Base-by-base conservation (phyloP, 2,113 vertebrate genomes). In the Argyrosomus japonicus region DNA sequence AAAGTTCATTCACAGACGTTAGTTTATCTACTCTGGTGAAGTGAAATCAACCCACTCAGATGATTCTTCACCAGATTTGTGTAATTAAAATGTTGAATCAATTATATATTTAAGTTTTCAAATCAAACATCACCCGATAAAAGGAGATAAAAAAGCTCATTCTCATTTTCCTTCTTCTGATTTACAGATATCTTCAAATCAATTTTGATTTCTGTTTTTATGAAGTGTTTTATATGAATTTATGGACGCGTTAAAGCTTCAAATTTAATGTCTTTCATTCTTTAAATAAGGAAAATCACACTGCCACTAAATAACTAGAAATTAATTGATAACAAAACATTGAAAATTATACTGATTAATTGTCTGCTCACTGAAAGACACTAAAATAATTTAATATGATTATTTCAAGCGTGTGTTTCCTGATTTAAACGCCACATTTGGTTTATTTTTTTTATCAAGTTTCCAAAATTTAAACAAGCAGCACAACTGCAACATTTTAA, bases 61-160 rank as follows among this genome's bases (percentile, higher is more conserved):
- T 18, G 18, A 3, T 56, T 72, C 54, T 14, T 2, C 15, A 43
- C 18, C 65, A 75, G 14, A 63, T 80, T 56, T 62, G 27, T 70
- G 32, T 14, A 18, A 29, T 71, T 75, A 25, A 84, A 79, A 71
- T 65, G 2, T 68, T 4, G 53, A 67, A 45, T 14, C 18, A 72
- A 56, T 63, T 58, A 19, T 51, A 54, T 2, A 19, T 68, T 72
- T 63, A 17, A 15, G 27, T 45, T 75, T 56, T 60, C 13, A 47
- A 76, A 75, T 64, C 11, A 60, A 72, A 58, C 4, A 61, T 19
- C 10, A 72, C n/a, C 27, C 2, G 51, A 58, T 43, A 7, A 32
- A 29, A 50, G 12, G 18, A 32, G 21, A 71, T 36, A 23, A 54
- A 57, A 21, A 47, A 81, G 36, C 1, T 25, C 2, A 15, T 61